phyloP scores from a whole-genome alignment of 2,113 vertebrate genomes.

The Campylomormyrus numenius region DNA sequence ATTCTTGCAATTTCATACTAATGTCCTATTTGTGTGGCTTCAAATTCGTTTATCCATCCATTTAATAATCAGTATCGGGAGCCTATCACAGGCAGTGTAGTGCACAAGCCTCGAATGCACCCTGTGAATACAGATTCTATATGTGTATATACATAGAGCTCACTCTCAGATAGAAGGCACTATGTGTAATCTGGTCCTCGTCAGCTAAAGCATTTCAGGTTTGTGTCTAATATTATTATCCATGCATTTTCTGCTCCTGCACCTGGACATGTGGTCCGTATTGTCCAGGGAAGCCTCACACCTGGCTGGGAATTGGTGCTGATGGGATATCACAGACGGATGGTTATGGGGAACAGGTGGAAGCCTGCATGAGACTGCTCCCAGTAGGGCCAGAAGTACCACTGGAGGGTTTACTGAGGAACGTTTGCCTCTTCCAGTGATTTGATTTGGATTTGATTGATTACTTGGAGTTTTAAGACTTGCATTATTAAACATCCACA shows the following conservation, averaged over 20 bases:
- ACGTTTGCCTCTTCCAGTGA: not conserved
- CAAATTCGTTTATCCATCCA: not conserved
- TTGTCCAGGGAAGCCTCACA: not conserved
- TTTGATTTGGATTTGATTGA: constrained; percentile 2
- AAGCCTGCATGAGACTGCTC: not conserved
- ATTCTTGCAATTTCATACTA: not conserved
- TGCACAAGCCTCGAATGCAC: not conserved
- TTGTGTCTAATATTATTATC: not conserved
- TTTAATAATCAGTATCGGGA: not conserved
- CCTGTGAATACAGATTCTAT: not conserved
- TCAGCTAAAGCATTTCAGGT: not conserved
- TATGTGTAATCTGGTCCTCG: not conserved
- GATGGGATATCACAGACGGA: constrained; percentile 1
- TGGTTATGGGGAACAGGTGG: not conserved
- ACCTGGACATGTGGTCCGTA: not conserved
- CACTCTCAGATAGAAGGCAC: not conserved
- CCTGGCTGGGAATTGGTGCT: constrained; percentile 1
- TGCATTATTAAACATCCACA: not conserved
- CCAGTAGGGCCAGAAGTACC: not conserved
- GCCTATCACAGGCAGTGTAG: not conserved
- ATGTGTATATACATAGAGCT: not conserved
- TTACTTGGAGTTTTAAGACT: not conserved
- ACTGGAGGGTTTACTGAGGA: not conserved
- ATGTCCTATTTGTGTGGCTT: not conserved
- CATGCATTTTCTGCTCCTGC: not conserved